These are phyloP conservation scores for Pygmarrhopalites habei DNA, from an alignment of 1,140 invertebrate species.

Conservation along the genomic window DNA sequence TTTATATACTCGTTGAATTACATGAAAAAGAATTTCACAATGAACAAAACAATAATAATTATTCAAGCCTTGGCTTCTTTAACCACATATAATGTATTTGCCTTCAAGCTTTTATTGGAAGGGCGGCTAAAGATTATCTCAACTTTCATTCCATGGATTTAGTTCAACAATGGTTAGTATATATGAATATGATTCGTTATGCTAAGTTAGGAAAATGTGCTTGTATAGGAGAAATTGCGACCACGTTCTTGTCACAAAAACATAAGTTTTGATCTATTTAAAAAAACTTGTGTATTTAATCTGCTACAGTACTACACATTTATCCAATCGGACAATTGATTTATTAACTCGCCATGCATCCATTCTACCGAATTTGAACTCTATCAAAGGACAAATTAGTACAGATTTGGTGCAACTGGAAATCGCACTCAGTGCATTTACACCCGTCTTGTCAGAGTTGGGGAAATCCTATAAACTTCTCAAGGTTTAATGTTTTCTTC, in stretches of 20 bases:
- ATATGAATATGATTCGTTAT: neutral
- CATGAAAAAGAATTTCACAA: too few species aligned
- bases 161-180: conserved; percentile 54
- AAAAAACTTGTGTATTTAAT: too few species aligned
- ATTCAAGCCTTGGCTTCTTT: too few species aligned
- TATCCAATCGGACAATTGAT: conserved; percentile 73
- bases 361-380: conserved; percentile 64
- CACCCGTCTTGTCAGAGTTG: conserved; percentile 60
- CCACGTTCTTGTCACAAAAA: conserved; percentile 21
- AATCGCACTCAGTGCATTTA: conserved; percentile 56
- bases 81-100: too few species aligned
- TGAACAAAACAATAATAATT: too few species aligned
- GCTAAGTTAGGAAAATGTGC: neutral
- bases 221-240: neutral
- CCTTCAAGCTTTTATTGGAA: conserved; percentile 74
- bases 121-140: conserved; percentile 67
- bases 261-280: too few species aligned
- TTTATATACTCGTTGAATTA: too few species aligned
- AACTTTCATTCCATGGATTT: conserved; percentile 60
- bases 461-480: conserved; percentile 64
- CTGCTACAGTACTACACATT: conserved; percentile 49
- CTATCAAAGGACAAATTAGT: conserved; percentile 54
- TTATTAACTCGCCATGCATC: conserved; percentile 79
- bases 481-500: too few species aligned
- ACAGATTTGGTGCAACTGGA: conserved; percentile 74